phyloP scores from a whole-genome alignment of 2,113 vertebrate species.

The Rhinichthys klamathensis region DNA sequence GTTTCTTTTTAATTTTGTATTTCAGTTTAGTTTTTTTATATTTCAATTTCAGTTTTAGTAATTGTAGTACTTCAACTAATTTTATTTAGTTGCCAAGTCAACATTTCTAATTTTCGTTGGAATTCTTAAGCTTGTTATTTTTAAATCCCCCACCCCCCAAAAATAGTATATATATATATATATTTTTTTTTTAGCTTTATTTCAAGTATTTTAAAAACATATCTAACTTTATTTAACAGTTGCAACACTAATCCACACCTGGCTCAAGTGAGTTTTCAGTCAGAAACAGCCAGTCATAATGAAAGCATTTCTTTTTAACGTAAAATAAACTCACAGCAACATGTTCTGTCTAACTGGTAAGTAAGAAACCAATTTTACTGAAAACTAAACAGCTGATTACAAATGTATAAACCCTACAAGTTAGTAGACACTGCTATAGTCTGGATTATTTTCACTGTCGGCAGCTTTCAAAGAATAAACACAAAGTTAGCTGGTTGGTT shows the following conservation, averaged over 20 bases:
- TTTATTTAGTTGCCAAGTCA: neutral
- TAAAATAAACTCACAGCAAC: neutral
- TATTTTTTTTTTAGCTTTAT: neutral
- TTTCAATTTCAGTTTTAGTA: no score
- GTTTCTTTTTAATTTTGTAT: neutral
- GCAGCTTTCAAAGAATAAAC: neutral
- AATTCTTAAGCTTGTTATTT: neutral
- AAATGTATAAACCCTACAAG: neutral
- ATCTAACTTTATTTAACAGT: neutral
- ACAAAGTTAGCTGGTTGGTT: neutral
- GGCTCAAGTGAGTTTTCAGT: neutral
- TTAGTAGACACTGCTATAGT: neutral
- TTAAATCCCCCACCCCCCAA: no score
- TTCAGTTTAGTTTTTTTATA: no score
- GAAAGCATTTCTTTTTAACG: neutral
- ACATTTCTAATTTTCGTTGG: neutral
- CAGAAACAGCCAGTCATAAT: no score
- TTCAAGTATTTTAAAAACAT: neutral
- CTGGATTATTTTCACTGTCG: neutral
- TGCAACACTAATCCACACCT: neutral
- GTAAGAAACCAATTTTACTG: neutral
- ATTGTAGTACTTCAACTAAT: neutral
- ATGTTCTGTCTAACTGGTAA: neutral
- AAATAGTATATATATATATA: no score
- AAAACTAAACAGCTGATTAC: neutral